Evolutionary conservation across 2,797 vertebrate species (phyloP).

Genomic region (Notolabrus celidotus): DNA sequence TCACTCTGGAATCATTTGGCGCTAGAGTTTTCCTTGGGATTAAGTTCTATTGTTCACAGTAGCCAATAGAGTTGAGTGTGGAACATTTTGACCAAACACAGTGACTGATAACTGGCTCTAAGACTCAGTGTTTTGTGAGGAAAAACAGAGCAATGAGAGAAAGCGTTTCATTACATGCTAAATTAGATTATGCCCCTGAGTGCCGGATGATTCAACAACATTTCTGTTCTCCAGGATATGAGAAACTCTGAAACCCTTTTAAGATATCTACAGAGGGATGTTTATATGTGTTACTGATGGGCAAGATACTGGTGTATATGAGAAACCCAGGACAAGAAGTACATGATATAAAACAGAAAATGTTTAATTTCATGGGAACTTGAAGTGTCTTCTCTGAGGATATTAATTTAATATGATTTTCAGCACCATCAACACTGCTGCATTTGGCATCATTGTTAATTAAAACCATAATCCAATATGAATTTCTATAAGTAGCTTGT

Average conservation of each 20-base stretch:
- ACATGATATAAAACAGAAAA: background rate
- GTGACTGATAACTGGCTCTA: background rate
- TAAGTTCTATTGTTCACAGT: too few species aligned
- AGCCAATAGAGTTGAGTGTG: too few species aligned
- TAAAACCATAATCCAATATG: conserved; percentile 35
- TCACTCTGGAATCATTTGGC: too few species aligned
- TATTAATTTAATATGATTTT: background rate
- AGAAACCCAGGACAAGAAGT: background rate
- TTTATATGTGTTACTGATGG: background rate
- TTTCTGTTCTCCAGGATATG: background rate
- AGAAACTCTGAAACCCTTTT: background rate
- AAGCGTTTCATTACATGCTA: background rate
- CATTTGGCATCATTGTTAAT: conserved; percentile 29
- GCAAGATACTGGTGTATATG: too few species aligned
- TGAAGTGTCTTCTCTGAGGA: background rate
- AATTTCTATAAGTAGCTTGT: conserved; percentile 46
- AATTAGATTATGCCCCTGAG: background rate
- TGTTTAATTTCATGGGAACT: background rate
- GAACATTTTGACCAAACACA: background rate
- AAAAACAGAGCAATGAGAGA: background rate
- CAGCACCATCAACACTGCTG: background rate
- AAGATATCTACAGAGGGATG: background rate
- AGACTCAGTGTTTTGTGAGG: background rate
- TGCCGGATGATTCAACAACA: background rate
- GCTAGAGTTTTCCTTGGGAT: too few species aligned